A percentile compares a stretch with the other conserved stretches of the same genome.
Conservation (phyloP, 2,888 invertebrate genomes). For the Tetranychus truncatus region DNA sequence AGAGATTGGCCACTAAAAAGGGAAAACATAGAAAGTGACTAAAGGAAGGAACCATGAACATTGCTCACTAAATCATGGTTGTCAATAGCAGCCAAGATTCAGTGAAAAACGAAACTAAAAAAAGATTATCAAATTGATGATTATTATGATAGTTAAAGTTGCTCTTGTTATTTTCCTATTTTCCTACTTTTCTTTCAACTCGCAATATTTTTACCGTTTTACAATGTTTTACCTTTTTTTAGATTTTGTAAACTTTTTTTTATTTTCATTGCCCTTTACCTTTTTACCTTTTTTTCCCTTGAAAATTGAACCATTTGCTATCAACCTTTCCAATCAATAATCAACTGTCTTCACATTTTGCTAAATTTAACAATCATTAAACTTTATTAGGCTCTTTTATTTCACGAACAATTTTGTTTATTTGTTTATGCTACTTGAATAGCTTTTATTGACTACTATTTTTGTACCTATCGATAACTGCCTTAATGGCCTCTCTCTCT, state of each 20-base stretch:
- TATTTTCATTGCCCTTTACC: background rate
- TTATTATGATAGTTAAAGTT: background rate
- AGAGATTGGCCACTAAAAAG: background rate
- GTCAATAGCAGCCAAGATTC: background rate
- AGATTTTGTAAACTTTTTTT: background rate
- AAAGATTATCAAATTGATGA: background rate
- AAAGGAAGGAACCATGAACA: background rate
- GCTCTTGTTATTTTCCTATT: background rate
- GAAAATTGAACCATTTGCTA: background rate
- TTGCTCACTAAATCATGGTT: background rate
- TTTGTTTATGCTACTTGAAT: background rate
- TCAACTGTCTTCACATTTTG: background rate
- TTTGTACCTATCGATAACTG: background rate
- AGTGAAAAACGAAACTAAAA: background rate
- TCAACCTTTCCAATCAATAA: background rate
- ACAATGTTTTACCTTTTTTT: background rate
- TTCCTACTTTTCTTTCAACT: background rate
- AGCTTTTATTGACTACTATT: background rate
- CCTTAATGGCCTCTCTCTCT: constrained; percentile 9
- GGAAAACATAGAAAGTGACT: background rate
- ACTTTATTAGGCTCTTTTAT: background rate
- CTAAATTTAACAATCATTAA: background rate
- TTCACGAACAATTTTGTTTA: background rate
- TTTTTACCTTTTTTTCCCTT: background rate
- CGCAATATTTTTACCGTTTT: background rate